phyloP scores from a whole-genome alignment of 2,888 invertebrate species.

The Hyppa rectilinea region DNA sequence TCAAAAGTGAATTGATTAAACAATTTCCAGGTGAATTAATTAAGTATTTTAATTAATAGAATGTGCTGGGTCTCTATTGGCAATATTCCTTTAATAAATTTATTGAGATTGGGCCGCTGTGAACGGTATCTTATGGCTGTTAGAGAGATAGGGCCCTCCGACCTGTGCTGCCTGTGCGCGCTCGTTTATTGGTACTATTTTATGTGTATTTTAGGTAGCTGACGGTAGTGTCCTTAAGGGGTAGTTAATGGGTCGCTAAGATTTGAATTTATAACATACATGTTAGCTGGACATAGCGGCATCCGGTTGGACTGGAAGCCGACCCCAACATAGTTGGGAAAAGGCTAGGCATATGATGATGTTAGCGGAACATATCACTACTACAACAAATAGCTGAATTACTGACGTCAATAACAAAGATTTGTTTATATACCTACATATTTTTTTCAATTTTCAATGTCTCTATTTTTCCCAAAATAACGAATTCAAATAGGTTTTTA shows the following conservation, averaged over 20 bases:
- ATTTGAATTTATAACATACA: conserved; percentile 35
- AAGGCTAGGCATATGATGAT: too few species aligned
- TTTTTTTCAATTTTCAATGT: neutral
- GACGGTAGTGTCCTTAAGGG: conserved; percentile 20
- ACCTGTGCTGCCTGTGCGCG: conserved; percentile 72
- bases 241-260: conserved; percentile 8
- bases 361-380: conserved; percentile 4
- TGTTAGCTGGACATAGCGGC: conserved; percentile 12
- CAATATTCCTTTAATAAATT: conserved; percentile 91
- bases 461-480: neutral
- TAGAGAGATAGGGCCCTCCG: conserved; percentile 81
- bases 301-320: too few species aligned
- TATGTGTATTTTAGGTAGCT: conserved; percentile 51
- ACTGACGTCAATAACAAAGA: neutral
- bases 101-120: conserved; percentile 89
- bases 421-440: neutral
- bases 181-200: conserved; percentile 72
- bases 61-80: conserved; percentile 89
- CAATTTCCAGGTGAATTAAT: conserved; percentile 90
- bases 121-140: conserved; percentile 80
- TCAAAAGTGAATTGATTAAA: conserved; percentile 89
- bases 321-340: too few species aligned
- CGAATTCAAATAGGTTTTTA: neutral
- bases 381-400: neutral
- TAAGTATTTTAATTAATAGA: conserved; percentile 91